Base-by-base conservation (phyloP, 2,888 invertebrate species). In the Andrena camellia region DNA sequence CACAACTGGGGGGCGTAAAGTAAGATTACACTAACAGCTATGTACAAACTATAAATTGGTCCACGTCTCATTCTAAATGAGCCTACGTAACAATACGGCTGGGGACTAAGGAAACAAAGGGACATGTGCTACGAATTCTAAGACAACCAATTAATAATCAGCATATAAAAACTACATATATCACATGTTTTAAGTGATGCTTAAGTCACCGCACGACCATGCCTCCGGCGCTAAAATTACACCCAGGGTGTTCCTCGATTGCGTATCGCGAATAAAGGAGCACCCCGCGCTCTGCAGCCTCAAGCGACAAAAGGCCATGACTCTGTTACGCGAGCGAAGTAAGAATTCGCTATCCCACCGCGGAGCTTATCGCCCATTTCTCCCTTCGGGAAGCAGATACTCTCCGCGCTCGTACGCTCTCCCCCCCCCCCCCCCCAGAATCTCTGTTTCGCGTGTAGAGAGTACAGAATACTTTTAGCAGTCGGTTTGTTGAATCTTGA, bases 281-380 rank as follows among this genome's bases (percentile, higher is more conserved):
- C 70, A 77, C 42, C 26, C 35, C 6, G 6, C 35, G 42, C 17
- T 1, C 23, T 35, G 17, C 0, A 29, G 3, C 4, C 6, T 10
- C 17, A 35, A 60, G 13, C 13, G 59, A 23, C 26, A 42, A 57
- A 31, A 42, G 42, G 33, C 48, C 7, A 26, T 54, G 68, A 81
- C 81, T 81, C 81, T 42, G 35, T 82, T 81, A 66, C 81, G 66
- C 67, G 81, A 82, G 81, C 81, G 48, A 81, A 74, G 20, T 70
- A 63, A 48, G 23, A 79, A 62, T 26, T 8, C 35, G 20, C n/a
- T 48, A 35, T n/a, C 26, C 35, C 29, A 60, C n/a, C 17, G 1
- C 26, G 20, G 52, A 77, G 66, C 50, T 4, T 26, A 2, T 17
- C 7, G 17, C 33, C 13, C 3, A 26, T 50, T 35, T 52, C 26